Evolutionary conservation across 2,113 vertebrate genomes (phyloP).

Genomic region (Pygathrix nemaeus): DNA sequence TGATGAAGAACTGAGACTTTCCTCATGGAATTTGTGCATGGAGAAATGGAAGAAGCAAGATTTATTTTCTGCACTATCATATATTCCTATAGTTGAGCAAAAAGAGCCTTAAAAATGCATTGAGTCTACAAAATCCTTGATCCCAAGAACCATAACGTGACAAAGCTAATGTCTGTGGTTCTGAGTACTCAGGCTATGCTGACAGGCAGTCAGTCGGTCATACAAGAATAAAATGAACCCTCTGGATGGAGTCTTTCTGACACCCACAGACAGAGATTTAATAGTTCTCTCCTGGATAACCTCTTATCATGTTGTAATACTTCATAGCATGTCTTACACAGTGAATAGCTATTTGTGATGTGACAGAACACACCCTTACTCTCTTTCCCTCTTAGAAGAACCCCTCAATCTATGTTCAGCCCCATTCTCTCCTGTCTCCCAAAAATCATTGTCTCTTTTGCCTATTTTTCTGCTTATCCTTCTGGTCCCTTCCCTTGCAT

Average conservation of each 20-base stretch:
- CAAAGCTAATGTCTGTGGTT: not conserved
- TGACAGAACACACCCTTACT: not conserved
- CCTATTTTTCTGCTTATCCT: not conserved
- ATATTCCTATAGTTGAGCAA: not conserved
- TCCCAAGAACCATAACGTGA: not conserved
- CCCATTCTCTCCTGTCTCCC: not conserved
- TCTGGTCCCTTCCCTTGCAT: not conserved
- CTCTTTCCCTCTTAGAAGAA: slow-evolving; percentile 11
- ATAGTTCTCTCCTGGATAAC: not conserved
- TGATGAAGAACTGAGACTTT: not conserved
- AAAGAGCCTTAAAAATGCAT: not conserved
- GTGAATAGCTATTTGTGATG: not conserved
- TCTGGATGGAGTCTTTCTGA: not conserved
- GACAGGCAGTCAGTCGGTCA: not conserved
- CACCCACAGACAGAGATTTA: not conserved
- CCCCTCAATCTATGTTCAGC: not conserved
- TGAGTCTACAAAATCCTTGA: slow-evolving; percentile 12
- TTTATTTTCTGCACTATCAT: not conserved
- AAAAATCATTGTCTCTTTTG: not conserved
- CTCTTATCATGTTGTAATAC: not conserved
- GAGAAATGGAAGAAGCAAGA: not conserved
- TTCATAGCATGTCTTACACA: not conserved
- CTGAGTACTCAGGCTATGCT: not conserved
- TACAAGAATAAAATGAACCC: not conserved
- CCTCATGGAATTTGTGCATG: not conserved